phyloP scores from a whole-genome alignment of 1,140 invertebrate genomes.

The Helicoverpa armigera region DNA sequence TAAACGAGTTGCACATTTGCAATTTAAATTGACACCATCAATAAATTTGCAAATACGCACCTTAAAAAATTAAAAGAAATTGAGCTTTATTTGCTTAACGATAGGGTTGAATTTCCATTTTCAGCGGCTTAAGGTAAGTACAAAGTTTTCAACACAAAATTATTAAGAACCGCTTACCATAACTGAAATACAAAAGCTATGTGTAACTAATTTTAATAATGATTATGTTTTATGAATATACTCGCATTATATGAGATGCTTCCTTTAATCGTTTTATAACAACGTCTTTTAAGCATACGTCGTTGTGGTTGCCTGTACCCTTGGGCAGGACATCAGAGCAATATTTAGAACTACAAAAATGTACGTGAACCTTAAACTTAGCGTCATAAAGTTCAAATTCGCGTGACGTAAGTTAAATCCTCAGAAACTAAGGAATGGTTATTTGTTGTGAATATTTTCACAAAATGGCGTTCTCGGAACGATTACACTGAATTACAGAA shows the following conservation, averaged over 20 bases:
- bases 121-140: not conserved
- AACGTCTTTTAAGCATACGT: slow-evolving; percentile 57
- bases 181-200: slow-evolving; percentile 50
- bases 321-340: slow-evolving; percentile 46
- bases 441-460: slow-evolving; percentile 62
- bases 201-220: slow-evolving; percentile 57
- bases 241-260: slow-evolving; percentile 39
- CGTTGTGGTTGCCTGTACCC: slow-evolving; percentile 59
- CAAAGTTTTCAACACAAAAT: slow-evolving; percentile 46
- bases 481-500: slow-evolving; percentile 70
- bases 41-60: slow-evolving; percentile 13
- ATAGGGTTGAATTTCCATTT: not conserved
- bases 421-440: slow-evolving; percentile 4
- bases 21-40: slow-evolving; percentile 42
- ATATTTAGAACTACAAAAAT: not conserved
- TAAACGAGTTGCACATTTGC: slow-evolving; percentile 26
- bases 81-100: not conserved
- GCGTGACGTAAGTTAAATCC: not conserved
- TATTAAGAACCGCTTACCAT: slow-evolving; percentile 40
- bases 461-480: slow-evolving; percentile 65
- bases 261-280: slow-evolving; percentile 63
- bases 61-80: not conserved
- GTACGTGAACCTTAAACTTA: not conserved
- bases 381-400: slow-evolving; percentile 1
- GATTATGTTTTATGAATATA: slow-evolving; percentile 49